Evolutionary conservation across 2,113 vertebrate species (phyloP), one percentile per base, ranked within the genome.

Genomic region (Cnemophilus loriae): DNA sequence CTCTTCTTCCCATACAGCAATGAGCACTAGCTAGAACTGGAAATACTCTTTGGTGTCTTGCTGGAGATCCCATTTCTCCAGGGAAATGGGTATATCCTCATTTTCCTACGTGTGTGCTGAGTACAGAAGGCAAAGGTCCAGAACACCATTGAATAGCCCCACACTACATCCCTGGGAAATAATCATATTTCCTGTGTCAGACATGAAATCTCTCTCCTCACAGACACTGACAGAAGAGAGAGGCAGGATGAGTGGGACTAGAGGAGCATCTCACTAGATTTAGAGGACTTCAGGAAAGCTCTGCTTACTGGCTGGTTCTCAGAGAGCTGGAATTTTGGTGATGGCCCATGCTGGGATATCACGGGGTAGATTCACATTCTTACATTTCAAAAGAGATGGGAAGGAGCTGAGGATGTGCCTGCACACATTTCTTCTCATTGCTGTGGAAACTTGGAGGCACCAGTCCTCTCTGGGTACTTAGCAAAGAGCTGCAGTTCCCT

Each of bases 241-340:
- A 71, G 28, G 11, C 19, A n/a, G 37, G 47, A 86, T 26, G 53
- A 59, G 35, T 63, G 84, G 41, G 28, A 65, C 85, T 50, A 82
- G 74, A 91, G 35, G 30, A 92, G 33, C 9, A 49, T 79, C 61
- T 87, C 95, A 63, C 28, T 77, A 78, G 19, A 73, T 60, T 79
- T 75, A 92, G 32, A 95, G 71, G 77, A 42, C 67, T 84, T 87
- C 95, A 91, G 65, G 21, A 91, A 95, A 95, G 61, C 42, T 11
- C 20, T 50, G 8, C 23, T 78, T 59, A 18, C 33, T 26, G 39
- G 8, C 5, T 37, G 57, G 18, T 78, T 60, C 37, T 56, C 53
- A 65, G 78, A 65, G 23, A 70, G 39, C 20, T 37, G 20, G 8
- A 42, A 21, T 3, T 73, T 80, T 64, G 42, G 21, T 3, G 5